Conservation (phyloP, 1,140 invertebrate genomes). For the Acromyrmex heyeri region DNA sequence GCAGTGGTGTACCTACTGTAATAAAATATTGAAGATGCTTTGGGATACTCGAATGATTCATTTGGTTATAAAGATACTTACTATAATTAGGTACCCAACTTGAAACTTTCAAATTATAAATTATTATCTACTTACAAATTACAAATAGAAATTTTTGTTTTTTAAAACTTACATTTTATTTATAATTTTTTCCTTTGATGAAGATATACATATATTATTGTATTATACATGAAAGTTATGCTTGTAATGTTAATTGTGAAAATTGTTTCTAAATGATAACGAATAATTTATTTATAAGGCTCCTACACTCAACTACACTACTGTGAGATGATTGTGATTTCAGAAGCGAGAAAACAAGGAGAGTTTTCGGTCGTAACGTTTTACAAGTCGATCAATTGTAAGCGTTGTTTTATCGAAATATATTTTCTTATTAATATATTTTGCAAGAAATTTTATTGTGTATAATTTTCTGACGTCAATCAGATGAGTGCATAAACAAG, state of each 20-base stretch:
- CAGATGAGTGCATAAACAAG: too few relatives aligned
- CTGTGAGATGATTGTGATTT: too few relatives aligned
- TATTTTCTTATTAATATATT: too few relatives aligned
- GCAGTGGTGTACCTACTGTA: constrained; percentile 62
- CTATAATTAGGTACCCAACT: neutral
- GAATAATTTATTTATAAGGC: too few relatives aligned
- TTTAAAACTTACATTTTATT: neutral
- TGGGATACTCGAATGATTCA: neutral
- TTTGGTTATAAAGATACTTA: neutral
- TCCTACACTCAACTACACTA: too few relatives aligned
- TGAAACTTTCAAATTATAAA: neutral
- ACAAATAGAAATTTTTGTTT: neutral
- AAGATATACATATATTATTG: neutral
- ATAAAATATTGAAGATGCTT: neutral
- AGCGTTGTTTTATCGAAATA: too few relatives aligned
- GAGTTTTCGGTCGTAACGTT: too few relatives aligned
- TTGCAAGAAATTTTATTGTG: too few relatives aligned
- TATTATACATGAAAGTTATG: neutral
- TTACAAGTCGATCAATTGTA: too few relatives aligned
- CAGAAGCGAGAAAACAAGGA: too few relatives aligned
- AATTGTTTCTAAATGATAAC: neutral
- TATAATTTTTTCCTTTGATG: neutral
- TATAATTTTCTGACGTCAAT: too few relatives aligned
- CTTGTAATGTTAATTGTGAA: neutral
- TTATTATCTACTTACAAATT: constrained; percentile 2